Evolutionary conservation across 2,797 vertebrate species (phyloP), one percentile per base, ranked within the genome.

Genomic region (Poecilia wingei): DNA sequence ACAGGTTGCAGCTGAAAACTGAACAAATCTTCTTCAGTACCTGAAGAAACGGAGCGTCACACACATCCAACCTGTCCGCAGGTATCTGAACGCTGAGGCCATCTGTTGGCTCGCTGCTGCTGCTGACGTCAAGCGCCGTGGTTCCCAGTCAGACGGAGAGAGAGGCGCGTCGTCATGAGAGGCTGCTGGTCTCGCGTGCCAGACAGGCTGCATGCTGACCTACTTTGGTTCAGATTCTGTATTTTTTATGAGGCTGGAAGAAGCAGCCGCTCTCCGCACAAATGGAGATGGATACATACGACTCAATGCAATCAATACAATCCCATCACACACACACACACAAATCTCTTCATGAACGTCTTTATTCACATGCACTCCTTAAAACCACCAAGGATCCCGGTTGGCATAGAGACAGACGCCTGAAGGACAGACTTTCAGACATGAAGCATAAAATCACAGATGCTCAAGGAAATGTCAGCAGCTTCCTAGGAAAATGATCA

Each of bases 201-300:
- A 86, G 84, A 86, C 86, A 79, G 81, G 81, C 86, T 41, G 77
- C 87, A 66, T 84, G 86, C 77, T 93, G 92, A 92, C 92, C 90
- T 91, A 92, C 92, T 92, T 93, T 87, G 75, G 78, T 28, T 83
- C 49, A 47, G 78, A 79, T 64, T 85, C 84, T 91, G 76, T 87
- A 90, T 93, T 88, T 92, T 91, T 91, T 28, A 91, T 89, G 88
- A 91, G 89, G 9, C 47, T 3, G 75, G 43, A 79, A 72, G 81
- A 85, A 39, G 72, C 72, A 84, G 82, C 85, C 64, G 2, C 77
- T 76, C 73, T 6, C 41, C 1, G 22, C 12, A 45, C 79, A 84
- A 74, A 80, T 49, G 72, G 16, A 81, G 61, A 80, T n/a, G 49
- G 55, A 73, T 49, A 53, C 45, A 36, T 47, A 33, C 45, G 22